These are phyloP conservation scores for Acanthisitta chloris DNA, from an alignment of 2,113 vertebrate species.

Conservation along the genomic window DNA sequence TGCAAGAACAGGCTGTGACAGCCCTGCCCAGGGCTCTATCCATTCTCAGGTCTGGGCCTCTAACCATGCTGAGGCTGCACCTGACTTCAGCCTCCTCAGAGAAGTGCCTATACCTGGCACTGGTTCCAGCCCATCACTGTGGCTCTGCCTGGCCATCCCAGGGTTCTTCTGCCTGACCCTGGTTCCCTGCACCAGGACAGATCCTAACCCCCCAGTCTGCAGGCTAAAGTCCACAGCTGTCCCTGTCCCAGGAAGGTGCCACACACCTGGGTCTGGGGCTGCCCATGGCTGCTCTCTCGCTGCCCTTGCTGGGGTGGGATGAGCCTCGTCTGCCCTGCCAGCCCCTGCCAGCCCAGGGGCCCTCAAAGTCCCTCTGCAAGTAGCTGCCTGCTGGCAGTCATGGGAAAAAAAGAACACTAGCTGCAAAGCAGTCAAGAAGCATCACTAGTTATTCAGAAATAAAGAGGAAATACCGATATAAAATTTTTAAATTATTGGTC, in stretches of 20 bases:
- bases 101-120: no score
- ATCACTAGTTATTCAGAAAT: neutral
- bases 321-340: neutral
- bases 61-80: neutral
- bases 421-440: fast-evolving
- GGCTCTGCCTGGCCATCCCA: neutral
- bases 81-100: neutral
- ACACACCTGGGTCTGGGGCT: fast-evolving
- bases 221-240: neutral
- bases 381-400: fast-evolving
- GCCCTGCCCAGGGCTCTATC: neutral
- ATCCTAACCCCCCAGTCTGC: neutral
- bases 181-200: fast-evolving
- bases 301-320: neutral
- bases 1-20: neutral
- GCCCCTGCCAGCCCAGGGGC: neutral
- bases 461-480: fast-evolving
- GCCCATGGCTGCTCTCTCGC: neutral
- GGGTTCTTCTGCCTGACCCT: fast-evolving
- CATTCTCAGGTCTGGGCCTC: neutral
- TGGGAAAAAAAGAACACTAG: no score
- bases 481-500: neutral
- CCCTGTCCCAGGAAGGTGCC: neutral
- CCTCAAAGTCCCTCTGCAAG: fast-evolving
- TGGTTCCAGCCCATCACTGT: fast-evolving